phyloP scores from a whole-genome alignment of 2,888 invertebrate species.

The Pristionchus japonicus region DNA sequence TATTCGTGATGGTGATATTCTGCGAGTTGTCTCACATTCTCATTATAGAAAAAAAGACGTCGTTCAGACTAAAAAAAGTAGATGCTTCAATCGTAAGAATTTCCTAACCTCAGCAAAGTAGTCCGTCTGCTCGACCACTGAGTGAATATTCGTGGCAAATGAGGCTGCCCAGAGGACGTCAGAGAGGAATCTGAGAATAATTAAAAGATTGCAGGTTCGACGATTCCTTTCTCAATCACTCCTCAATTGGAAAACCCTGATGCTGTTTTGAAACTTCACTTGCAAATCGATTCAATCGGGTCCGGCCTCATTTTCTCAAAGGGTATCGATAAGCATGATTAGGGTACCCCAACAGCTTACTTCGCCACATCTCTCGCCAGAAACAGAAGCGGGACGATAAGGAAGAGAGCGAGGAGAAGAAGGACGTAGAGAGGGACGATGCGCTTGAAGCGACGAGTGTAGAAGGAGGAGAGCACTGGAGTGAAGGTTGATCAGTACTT shows the following conservation, averaged over 20 bases:
- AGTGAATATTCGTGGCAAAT: not conserved
- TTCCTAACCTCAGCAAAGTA: not conserved
- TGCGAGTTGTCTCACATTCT: no score
- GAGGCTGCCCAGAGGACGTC: not conserved
- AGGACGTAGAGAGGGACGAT: not conserved
- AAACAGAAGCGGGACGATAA: not conserved
- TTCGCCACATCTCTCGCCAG: not conserved
- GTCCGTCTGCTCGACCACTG: not conserved
- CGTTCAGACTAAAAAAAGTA: not conserved
- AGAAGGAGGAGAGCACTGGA: not conserved
- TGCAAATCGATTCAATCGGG: no score
- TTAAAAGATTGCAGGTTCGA: not conserved
- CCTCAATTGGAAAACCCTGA: no score
- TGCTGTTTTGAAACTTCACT: no score
- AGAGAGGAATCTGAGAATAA: not conserved
- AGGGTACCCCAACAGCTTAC: not conserved
- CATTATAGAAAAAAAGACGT: no score
- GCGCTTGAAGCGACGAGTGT: constrained; percentile 25
- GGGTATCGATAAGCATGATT: no score
- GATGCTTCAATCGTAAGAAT: not conserved
- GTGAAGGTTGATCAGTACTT: not conserved
- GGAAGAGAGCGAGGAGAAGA: not conserved
- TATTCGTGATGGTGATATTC: no score
- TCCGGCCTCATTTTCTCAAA: no score
- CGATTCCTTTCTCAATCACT: not conserved